These are phyloP conservation scores for Premnoplex brunnescens DNA, from an alignment of 2,797 vertebrate species.

Conservation along the genomic window DNA sequence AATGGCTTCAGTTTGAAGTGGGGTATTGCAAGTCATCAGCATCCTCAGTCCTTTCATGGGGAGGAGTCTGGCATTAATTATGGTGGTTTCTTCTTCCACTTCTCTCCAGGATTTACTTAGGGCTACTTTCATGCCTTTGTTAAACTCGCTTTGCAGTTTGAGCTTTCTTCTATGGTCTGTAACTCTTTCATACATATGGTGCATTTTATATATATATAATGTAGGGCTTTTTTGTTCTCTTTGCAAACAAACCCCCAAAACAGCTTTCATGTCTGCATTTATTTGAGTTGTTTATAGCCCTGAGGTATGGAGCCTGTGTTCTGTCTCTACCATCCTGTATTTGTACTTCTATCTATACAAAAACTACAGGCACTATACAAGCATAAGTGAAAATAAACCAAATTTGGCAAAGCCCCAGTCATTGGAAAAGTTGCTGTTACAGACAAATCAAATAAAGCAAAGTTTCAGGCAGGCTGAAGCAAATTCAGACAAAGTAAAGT, in stretches of 20 bases:
- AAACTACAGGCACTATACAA: background rate
- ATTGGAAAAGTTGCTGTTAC: background rate
- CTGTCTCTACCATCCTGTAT: background rate
- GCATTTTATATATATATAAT: background rate
- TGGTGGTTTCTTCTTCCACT: background rate
- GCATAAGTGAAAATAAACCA: background rate
- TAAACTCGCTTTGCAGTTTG: background rate
- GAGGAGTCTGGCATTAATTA: background rate
- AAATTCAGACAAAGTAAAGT: background rate
- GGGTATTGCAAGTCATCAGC: background rate
- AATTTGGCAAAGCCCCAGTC: background rate
- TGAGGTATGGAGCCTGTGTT: background rate
- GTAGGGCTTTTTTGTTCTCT: background rate
- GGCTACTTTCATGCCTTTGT: background rate
- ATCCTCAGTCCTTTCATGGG: background rate
- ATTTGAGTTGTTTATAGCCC: background rate
- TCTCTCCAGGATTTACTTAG: background rate
- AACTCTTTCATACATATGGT: background rate
- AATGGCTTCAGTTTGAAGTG: background rate
- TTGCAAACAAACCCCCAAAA: background rate
- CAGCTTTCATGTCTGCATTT: background rate
- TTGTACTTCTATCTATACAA: background rate
- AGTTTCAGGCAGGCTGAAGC: background rate
- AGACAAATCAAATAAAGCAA: background rate
- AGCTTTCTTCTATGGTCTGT: background rate